A percentile compares a stretch with the other conserved stretches of the same genome.
Evolutionary conservation across 2,888 invertebrate genomes (phyloP).

Genomic region (Baccha elongata): DNA sequence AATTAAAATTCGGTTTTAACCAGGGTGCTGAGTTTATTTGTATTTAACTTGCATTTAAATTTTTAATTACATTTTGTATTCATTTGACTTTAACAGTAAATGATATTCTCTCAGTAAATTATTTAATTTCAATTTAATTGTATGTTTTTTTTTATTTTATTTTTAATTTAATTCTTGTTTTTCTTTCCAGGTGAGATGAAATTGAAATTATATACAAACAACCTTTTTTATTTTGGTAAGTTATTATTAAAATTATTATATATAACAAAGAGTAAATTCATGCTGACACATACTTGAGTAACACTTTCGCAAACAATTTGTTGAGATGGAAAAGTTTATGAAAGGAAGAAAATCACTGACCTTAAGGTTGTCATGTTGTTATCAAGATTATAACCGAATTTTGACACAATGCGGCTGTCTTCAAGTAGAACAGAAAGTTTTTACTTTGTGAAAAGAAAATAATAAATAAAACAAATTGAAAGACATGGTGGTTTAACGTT

Average conservation of each 20-base stretch:
- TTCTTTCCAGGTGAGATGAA: conserved; percentile 57
- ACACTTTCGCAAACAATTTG: neutral
- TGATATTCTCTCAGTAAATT: neutral
- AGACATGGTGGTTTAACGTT: conserved; percentile 24
- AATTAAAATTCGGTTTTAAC: conserved; percentile 62
- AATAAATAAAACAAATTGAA: conserved; percentile 11
- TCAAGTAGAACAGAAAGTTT: conserved; percentile 24
- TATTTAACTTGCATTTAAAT: conserved; percentile 53
- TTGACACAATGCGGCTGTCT: conserved; percentile 45
- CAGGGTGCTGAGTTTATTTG: conserved; percentile 35
- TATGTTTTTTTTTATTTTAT: neutral
- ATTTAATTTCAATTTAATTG: conserved; percentile 2
- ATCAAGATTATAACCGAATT: conserved; percentile 56
- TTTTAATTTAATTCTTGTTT: conserved; percentile 2
- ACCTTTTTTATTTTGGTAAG: neutral
- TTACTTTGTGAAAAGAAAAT: conserved; percentile 14
- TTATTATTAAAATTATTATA: neutral
- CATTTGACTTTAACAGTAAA: conserved; percentile 13
- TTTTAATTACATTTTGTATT: conserved; percentile 48
- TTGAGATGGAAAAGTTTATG: neutral
- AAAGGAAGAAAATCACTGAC: conserved; percentile 35
- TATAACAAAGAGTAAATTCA: neutral
- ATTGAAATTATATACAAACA: neutral
- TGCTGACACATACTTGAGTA: neutral
- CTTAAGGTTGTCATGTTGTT: conserved; percentile 55